Conservation (phyloP, 2,797 vertebrate species). For the Botia kubotai region DNA sequence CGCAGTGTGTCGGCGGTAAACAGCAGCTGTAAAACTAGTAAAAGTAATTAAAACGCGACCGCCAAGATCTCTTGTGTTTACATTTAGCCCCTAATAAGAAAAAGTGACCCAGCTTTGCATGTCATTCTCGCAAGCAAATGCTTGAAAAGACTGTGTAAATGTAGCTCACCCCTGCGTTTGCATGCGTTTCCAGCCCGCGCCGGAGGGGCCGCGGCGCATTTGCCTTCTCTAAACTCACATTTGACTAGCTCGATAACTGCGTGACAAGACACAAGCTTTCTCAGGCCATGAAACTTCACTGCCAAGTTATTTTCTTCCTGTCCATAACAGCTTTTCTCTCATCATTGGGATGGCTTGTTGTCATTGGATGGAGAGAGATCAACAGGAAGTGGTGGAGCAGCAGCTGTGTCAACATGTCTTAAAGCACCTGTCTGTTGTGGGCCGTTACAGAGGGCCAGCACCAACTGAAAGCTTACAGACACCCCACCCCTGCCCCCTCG, state of each 20-base stretch:
- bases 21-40: slow-evolving; percentile 80
- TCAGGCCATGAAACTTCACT: slow-evolving; percentile 52
- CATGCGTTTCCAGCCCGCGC: slow-evolving; percentile 76
- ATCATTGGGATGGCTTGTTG: slow-evolving; percentile 7
- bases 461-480: slow-evolving; percentile 35
- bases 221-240: slow-evolving; percentile 63
- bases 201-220: slow-evolving; percentile 64
- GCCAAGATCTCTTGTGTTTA: slow-evolving; percentile 78
- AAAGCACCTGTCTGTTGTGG: slow-evolving; percentile 71
- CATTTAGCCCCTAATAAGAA: slow-evolving; percentile 76
- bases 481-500: slow-evolving; percentile 25
- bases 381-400: slow-evolving; percentile 71
- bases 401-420: slow-evolving; percentile 76
- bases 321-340: slow-evolving; percentile 3
- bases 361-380: slow-evolving; percentile 50
- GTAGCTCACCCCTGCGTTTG: slow-evolving; percentile 67
- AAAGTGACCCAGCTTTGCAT: slow-evolving; percentile 79
- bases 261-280: slow-evolving; percentile 58
- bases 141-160: slow-evolving; percentile 44
- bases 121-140: slow-evolving; percentile 73
- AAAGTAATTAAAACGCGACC: slow-evolving; percentile 80
- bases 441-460: slow-evolving; percentile 49
- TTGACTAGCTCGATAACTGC: slow-evolving; percentile 72
- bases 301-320: slow-evolving; percentile 35
- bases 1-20: slow-evolving; percentile 76